Percentiles rank a stretch among this genome's conserved stretches.
Evolutionary conservation across 30 jellyfish, hydroid and myxozoan genomes (phyloP).

Genomic region (Catostylus mosaicus): DNA sequence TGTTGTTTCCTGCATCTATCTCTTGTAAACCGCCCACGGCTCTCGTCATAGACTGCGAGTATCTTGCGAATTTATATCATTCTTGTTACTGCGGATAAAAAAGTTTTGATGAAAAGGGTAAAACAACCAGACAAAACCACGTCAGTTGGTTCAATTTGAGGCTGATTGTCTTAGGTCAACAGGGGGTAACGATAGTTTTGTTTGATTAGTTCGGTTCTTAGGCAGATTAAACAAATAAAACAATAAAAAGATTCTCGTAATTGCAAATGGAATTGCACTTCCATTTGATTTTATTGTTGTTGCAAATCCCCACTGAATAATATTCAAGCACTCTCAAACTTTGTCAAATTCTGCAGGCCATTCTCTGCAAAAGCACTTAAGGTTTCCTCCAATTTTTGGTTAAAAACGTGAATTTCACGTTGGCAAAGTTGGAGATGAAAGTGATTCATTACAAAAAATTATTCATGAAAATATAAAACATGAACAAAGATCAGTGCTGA

Average conservation of each 20-base stretch:
- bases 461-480: too few relatives aligned
- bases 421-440: too few relatives aligned
- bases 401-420: too few relatives aligned
- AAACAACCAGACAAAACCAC: constrained; percentile 42
- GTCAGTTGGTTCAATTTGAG: constrained; percentile 38
- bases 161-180: constrained; percentile 38
- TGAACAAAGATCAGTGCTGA: too few relatives aligned
- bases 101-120: constrained; percentile 46
- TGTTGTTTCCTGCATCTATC: not conserved
- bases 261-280: not conserved
- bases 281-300: not conserved
- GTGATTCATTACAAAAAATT: too few relatives aligned
- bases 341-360: too few relatives aligned
- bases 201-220: constrained; percentile 14
- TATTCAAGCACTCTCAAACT: not conserved
- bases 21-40: constrained; percentile 8
- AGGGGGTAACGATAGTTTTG: constrained; percentile 55
- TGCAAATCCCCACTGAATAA: not conserved
- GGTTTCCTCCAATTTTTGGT: too few relatives aligned
- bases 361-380: too few relatives aligned
- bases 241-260: not conserved
- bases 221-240: not conserved
- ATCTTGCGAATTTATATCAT: constrained; percentile 12
- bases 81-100: constrained; percentile 23
- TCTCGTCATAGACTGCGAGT: constrained; percentile 19